Conservation (phyloP, 2,797 vertebrate genomes). For the Apogon talboti region DNA sequence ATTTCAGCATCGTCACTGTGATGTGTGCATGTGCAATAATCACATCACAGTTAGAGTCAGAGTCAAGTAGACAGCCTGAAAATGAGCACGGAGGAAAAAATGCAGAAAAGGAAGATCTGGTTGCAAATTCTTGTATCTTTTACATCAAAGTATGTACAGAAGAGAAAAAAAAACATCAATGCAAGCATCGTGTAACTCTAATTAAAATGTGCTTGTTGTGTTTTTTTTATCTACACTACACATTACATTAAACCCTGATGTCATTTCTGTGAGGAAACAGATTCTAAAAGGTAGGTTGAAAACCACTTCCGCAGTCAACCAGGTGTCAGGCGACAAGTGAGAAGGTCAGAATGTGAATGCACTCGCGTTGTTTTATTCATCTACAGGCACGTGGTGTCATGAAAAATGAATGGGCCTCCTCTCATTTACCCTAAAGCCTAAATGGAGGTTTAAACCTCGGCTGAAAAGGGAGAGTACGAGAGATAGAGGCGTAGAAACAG, state of each 20-base stretch:
- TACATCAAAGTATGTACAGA: no score
- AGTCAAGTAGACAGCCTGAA: no score
- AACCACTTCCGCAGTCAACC: slow-evolving; percentile 29
- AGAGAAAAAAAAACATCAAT: no score
- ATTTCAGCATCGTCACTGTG: no score
- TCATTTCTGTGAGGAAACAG: slow-evolving; percentile 8
- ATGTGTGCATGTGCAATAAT: no score
- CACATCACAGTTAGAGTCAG: no score
- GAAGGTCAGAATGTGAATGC: slow-evolving; percentile 71
- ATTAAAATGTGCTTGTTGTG: no score
- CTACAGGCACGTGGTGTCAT: slow-evolving; percentile 69
- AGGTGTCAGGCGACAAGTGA: slow-evolving; percentile 62
- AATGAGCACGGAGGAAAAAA: no score
- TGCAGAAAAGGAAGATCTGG: no score
- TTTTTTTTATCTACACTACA: neutral
- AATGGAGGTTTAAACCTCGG: slow-evolving; percentile 69
- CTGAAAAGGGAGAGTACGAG: slow-evolving; percentile 75
- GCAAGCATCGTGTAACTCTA: no score
- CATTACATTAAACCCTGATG: neutral
- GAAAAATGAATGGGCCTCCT: slow-evolving; percentile 78
- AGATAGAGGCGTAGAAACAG: slow-evolving; percentile 12
- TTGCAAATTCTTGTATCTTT: no score
- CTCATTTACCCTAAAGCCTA: slow-evolving; percentile 74
- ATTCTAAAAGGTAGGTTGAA: neutral
- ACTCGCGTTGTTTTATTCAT: slow-evolving; percentile 76